Evolutionary conservation across 2,797 vertebrate species (phyloP).

Genomic region (Pseudomugil tenellus): DNA sequence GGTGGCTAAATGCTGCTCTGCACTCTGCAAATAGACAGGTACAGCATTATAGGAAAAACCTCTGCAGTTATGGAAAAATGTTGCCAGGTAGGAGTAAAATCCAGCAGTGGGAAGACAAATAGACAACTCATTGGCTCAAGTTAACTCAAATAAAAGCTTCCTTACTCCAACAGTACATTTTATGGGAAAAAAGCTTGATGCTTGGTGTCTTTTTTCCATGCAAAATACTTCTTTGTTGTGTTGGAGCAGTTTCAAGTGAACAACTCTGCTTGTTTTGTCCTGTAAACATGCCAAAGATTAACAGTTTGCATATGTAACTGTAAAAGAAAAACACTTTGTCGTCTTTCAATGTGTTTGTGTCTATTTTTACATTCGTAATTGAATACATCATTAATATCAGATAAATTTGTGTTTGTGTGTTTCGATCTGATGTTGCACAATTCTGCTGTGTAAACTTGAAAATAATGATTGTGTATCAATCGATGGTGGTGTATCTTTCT

Average conservation of each 20-base stretch:
- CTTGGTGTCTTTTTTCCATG: neutral
- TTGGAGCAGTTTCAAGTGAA: neutral
- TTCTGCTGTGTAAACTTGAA: neutral
- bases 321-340: neutral
- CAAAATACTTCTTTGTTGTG: neutral
- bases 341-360: too few relatives aligned
- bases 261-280: neutral
- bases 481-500: neutral
- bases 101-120: neutral
- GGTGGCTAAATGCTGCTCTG: slow-evolving; percentile 3
- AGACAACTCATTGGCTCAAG: neutral
- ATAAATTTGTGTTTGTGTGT: neutral
- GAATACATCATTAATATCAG: neutral
- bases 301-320: neutral
- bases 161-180: neutral
- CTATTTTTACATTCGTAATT: too few relatives aligned
- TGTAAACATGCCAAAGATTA: neutral
- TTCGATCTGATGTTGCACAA: neutral
- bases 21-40: neutral
- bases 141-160: neutral
- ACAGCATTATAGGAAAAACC: neutral
- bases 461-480: neutral
- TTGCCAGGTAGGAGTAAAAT: neutral
- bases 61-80: neutral
- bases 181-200: neutral